Evolutionary conservation across 2,113 vertebrate genomes (phyloP), one percentile per base, ranked within the genome.

Genomic region (Smithornis capensis): DNA sequence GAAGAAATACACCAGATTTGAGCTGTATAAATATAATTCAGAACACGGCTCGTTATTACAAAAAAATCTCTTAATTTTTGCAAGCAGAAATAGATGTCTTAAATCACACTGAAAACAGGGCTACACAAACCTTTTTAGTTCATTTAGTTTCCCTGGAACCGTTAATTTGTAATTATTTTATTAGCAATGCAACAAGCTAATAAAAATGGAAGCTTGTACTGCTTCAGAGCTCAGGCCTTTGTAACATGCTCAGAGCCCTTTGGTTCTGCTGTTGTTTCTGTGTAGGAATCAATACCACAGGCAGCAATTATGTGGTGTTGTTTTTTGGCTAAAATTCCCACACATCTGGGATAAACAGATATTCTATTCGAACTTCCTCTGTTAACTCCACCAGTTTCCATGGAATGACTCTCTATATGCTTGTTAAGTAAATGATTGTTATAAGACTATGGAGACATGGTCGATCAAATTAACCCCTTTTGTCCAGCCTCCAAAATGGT

Each of bases 381-480:
- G 95, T 97, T 87, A 96, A 97, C 87, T 79, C 96, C 97, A 89
- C 96, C 92, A 97, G 95, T 98, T 98, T 97, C 96, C 92, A 96
- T 63, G 80, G 97, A 98, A 97, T 97, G 94, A 97, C 93, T 96
- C 95, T 95, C 95, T 97, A 56, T 96, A 92, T 92, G 94, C 97
- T 98, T 96, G 97, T 97, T 98, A 97, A 98, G 97, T 98, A 97
- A 98, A 98, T 98, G 97, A 98, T 98, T 98, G 97, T 98, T 97
- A 91, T 97, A 97, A 97, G 96, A 96, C 97, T 95, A 96, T 95
- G 97, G 97, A 96, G 97, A 97, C 97, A 97, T 97, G 97, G 97
- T 98, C 98, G 98, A 98, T 98, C 98, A 98, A 98, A 98, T 98
- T 98, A 98, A 98, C 98, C 97, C 97, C 98, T 97, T 98, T 98